phyloP scores from a whole-genome alignment of 2,113 vertebrate genomes.

The Nerophis lumbriciformis region DNA sequence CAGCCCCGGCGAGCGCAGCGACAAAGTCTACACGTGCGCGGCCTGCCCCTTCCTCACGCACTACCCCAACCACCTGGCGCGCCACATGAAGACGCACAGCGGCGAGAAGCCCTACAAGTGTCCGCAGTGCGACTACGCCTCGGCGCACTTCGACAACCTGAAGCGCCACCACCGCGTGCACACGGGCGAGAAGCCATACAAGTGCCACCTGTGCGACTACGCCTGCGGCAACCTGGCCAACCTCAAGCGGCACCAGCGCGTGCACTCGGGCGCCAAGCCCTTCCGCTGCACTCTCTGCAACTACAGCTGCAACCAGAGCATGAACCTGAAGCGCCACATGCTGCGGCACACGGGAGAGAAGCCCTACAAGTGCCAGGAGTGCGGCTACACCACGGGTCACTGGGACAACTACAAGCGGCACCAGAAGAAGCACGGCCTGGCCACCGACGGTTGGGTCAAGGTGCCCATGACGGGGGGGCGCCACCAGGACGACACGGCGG shows the following conservation, averaged over 20 bases:
- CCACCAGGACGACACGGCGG: conserved; percentile 41
- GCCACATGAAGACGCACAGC: conserved; percentile 98
- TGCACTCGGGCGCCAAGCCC: conserved; percentile 94
- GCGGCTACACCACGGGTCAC: conserved; percentile 93
- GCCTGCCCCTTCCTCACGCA: conserved; percentile 93
- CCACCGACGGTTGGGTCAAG: conserved; percentile 80
- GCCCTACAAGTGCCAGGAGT: conserved; percentile 88
- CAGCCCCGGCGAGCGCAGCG: conserved; percentile 70
- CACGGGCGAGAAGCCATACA: conserved; percentile 89
- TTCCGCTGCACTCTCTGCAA: conserved; percentile 91
- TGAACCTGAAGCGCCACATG: conserved; percentile 99
- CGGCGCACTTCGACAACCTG: conserved; percentile 95
- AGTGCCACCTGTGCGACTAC: conserved; percentile 88
- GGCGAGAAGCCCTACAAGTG: conserved; percentile 96
- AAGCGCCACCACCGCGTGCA: conserved; percentile 93
- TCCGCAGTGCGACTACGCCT: conserved; percentile 90
- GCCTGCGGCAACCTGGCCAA: conserved; percentile 97
- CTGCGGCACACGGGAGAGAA: conserved; percentile 93
- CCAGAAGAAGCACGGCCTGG: conserved; percentile 91
- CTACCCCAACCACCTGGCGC: conserved; percentile 94
- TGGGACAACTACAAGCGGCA: conserved; percentile 99
- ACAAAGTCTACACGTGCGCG: conserved; percentile 86
- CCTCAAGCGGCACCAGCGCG: conserved; percentile 92
- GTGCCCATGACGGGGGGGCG: conserved; percentile 57
- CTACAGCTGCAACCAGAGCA: conserved; percentile 98